Percentiles rank a stretch among this genome's conserved stretches.
These are phyloP conservation scores for Drosophila hamatofila DNA, from an alignment of 2,888 invertebrate species.

Conservation along the genomic window DNA sequence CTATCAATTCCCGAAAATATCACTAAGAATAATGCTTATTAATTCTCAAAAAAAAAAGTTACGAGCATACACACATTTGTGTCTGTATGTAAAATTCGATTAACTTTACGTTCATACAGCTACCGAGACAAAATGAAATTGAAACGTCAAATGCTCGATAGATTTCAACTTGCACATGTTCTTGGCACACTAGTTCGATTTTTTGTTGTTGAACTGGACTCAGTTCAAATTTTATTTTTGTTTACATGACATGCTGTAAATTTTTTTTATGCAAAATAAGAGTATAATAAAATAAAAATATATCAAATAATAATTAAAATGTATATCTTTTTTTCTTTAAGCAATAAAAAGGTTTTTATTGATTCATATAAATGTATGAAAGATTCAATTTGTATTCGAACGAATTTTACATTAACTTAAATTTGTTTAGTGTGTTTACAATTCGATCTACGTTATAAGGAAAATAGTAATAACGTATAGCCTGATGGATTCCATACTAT, in stretches of 20 bases:
- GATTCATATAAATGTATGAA: neutral
- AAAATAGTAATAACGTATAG: neutral
- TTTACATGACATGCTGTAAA: neutral
- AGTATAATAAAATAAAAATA: too few species aligned
- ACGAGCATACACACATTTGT: slow-evolving; percentile 20
- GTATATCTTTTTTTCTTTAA: neutral
- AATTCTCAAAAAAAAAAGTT: slow-evolving; percentile 36
- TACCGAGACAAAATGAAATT: slow-evolving; percentile 20
- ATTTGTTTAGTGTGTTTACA: neutral
- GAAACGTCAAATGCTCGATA: slow-evolving; percentile 36
- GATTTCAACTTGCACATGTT: slow-evolving; percentile 17
- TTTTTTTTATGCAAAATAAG: neutral
- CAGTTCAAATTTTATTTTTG: neutral
- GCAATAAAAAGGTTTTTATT: neutral
- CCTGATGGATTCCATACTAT: neutral
- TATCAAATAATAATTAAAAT: neutral
- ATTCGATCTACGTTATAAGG: neutral
- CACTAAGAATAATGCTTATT: slow-evolving; percentile 16
- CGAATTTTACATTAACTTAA: neutral
- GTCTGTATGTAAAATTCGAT: slow-evolving; percentile 26
- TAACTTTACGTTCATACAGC: slow-evolving; percentile 12
- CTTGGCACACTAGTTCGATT: slow-evolving; percentile 4
- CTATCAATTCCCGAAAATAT: slow-evolving; percentile 8
- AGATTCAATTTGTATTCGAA: neutral
- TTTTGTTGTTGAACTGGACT: slow-evolving; percentile 5